These are phyloP conservation scores for Lepidothrix coronata DNA, from an alignment of 2,113 vertebrate genomes.

Conservation along the genomic window DNA sequence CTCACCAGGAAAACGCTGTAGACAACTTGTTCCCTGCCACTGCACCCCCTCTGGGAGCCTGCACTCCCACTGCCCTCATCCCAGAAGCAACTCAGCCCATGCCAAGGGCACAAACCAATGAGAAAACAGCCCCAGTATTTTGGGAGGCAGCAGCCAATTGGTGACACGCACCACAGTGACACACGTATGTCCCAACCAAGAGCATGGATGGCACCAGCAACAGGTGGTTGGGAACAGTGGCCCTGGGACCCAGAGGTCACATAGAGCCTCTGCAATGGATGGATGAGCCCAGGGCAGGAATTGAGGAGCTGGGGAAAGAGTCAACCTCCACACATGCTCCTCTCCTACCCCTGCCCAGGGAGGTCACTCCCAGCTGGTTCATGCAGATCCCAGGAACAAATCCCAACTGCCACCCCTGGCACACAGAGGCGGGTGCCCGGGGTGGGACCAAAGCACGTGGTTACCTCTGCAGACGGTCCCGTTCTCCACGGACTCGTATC, in stretches of 20 bases:
- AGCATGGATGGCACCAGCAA: background rate
- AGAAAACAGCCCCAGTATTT: background rate
- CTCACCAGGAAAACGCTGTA: background rate
- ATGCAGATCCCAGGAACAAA: background rate
- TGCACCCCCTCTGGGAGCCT: background rate
- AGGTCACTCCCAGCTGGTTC: fast-evolving
- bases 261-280: fast-evolving
- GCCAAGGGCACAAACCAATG: background rate
- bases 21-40: background rate
- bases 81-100: background rate
- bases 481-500: constrained; percentile 86
- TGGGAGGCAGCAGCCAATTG: background rate
- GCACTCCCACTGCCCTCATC: background rate
- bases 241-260: background rate
- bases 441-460: fast-evolving
- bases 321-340: fast-evolving
- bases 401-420: fast-evolving
- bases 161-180: fast-evolving
- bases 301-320: background rate
- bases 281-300: too few relatives aligned
- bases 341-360: background rate
- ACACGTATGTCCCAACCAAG: background rate
- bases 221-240: fast-evolving
- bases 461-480: constrained; percentile 91
- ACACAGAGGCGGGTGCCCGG: fast-evolving